Percentiles rank a stretch among this genome's conserved stretches.
Evolutionary conservation across 2,113 vertebrate genomes (phyloP).

Genomic region (Sander vitreus): DNA sequence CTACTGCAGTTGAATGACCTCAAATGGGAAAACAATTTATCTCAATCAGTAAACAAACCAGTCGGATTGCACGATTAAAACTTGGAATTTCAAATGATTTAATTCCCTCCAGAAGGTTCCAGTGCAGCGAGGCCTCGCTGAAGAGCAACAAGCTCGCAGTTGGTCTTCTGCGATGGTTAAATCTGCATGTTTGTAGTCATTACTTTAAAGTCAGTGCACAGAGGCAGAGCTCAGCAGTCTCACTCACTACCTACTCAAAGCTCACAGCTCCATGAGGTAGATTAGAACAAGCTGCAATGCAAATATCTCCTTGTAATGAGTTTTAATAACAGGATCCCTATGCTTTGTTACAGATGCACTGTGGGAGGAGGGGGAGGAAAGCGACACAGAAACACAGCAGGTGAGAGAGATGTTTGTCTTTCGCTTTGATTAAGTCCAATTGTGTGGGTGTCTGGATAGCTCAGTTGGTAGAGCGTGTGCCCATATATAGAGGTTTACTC

Average conservation of each 20-base stretch:
- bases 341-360: conserved; percentile 15
- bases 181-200: conserved; percentile 21
- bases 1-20: neutral
- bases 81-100: conserved; percentile 23
- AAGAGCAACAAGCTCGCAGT: neutral
- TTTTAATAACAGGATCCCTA: conserved; percentile 35
- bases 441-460: neutral
- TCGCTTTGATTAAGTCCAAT: conserved; percentile 48
- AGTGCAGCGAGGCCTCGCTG: neutral
- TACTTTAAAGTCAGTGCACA: neutral
- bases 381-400: conserved; percentile 8
- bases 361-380: neutral
- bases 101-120: neutral
- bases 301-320: conserved; percentile 49
- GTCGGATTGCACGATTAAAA: conserved; percentile 16
- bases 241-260: neutral
- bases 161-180: neutral
- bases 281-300: conserved; percentile 38
- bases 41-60: conserved; percentile 3
- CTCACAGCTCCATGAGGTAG: conserved; percentile 16
- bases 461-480: too few species aligned
- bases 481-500: too few species aligned
- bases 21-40: neutral
- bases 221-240: neutral
- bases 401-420: conserved; percentile 32